Percentiles rank a stretch among this genome's conserved stretches.
Conservation (phyloP, 2,888 invertebrate species). For the Maniola hyperantus region DNA sequence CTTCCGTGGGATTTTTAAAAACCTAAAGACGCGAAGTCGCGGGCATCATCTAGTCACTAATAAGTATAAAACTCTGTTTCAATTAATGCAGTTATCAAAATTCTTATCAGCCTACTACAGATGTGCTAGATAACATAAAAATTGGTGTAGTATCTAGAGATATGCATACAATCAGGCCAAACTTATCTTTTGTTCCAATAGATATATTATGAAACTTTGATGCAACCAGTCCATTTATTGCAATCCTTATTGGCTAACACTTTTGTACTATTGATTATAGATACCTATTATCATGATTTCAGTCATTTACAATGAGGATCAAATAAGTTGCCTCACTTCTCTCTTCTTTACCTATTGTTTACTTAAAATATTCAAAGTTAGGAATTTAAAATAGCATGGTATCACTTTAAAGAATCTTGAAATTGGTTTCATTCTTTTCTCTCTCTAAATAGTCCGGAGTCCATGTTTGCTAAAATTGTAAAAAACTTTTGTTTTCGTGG, state of each 20-base stretch:
- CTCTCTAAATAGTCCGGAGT: too few relatives aligned
- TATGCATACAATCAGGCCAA: background rate
- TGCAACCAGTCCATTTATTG: slow-evolving; percentile 1
- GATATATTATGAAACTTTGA: slow-evolving; percentile 1
- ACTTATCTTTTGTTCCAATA: background rate
- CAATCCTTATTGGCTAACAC: slow-evolving; percentile 2
- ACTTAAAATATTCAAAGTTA: too few relatives aligned
- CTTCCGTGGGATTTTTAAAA: too few relatives aligned
- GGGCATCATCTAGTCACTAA: background rate
- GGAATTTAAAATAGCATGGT: too few relatives aligned
- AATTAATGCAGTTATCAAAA: background rate
- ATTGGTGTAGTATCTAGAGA: background rate
- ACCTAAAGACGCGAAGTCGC: too few relatives aligned
- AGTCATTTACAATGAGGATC: background rate
- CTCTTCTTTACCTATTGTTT: too few relatives aligned
- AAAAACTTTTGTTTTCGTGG: too few relatives aligned
- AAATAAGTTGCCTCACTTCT: too few relatives aligned
- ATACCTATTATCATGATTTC: background rate
- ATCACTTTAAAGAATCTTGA: too few relatives aligned
- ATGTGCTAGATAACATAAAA: background rate
- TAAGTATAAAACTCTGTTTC: background rate
- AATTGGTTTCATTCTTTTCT: too few relatives aligned
- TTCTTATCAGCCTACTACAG: background rate
- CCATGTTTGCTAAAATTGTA: too few relatives aligned
- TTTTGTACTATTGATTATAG: background rate